These are phyloP conservation scores for Clarias laeviceps DNA, from an alignment of 2,797 vertebrate species.

Conservation along the genomic window DNA sequence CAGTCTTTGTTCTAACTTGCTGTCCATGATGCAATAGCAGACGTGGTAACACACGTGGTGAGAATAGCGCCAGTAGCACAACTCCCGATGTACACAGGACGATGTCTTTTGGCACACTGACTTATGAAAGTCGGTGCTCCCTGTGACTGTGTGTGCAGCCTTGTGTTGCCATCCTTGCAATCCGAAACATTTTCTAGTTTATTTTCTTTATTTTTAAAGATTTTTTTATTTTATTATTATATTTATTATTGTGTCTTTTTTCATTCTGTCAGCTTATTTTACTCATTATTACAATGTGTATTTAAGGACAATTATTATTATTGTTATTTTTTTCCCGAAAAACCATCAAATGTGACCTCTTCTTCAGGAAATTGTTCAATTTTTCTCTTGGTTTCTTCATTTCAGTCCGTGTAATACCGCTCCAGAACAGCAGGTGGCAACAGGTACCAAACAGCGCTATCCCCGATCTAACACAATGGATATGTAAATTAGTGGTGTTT, in stretches of 20 bases:
- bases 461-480: too few relatives aligned
- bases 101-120: too few relatives aligned
- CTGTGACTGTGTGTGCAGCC: too few relatives aligned
- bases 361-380: neutral
- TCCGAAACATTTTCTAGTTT: too few relatives aligned
- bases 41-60: too few relatives aligned
- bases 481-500: too few relatives aligned
- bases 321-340: neutral
- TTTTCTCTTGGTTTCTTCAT: neutral
- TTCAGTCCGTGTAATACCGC: neutral
- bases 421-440: constrained; percentile 10
- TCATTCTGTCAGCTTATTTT: neutral
- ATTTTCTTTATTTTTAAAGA: neutral
- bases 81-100: too few relatives aligned
- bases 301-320: neutral
- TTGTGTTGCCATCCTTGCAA: too few relatives aligned
- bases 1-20: too few relatives aligned
- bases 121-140: too few relatives aligned
- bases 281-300: neutral
- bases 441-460: neutral
- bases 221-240: neutral
- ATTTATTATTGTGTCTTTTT: neutral
- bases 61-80: too few relatives aligned
- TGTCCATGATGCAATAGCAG: too few relatives aligned
- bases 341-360: neutral